These are phyloP conservation scores for Coleophora flavipennella DNA, from an alignment of 2,888 invertebrate species.

Conservation along the genomic window DNA sequence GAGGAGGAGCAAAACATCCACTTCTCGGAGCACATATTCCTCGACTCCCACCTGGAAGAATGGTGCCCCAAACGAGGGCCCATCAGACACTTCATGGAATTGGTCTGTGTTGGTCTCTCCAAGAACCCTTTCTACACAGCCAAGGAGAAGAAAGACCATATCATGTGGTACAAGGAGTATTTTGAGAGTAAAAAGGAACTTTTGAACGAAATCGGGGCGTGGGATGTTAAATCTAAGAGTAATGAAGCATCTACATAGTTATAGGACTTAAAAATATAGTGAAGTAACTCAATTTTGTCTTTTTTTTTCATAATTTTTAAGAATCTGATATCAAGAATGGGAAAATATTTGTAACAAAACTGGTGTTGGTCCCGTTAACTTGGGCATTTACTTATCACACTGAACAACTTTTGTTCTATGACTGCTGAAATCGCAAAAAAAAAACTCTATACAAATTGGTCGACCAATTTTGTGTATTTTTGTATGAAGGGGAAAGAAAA, in stretches of 20 bases:
- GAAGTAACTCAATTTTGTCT: not conserved
- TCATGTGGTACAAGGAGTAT: conserved; percentile 93
- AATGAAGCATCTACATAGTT: conserved; percentile 22
- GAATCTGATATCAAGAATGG: no score
- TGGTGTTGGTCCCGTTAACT: no score
- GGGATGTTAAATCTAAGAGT: conserved; percentile 36
- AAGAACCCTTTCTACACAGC: conserved; percentile 94
- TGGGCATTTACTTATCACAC: no score
- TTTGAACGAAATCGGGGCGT: conserved; percentile 76
- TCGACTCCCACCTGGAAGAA: conserved; percentile 86
- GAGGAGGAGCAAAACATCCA: conserved; percentile 78
- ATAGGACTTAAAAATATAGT: not conserved
- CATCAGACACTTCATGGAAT: conserved; percentile 96
- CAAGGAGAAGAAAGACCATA: conserved; percentile 88
- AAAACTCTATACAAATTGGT: no score
- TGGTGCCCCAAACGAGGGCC: conserved; percentile 96
- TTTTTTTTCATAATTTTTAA: no score
- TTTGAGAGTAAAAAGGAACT: conserved; percentile 86
- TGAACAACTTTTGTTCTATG: no score
- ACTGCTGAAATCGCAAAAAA: no score
- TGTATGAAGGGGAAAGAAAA: no score
- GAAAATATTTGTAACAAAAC: no score
- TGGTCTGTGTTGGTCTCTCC: conserved; percentile 93
- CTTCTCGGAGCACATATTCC: conserved; percentile 95
- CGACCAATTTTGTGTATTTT: no score